Conservation (phyloP, 1,140 invertebrate species). For the Drosophila nebulosa region DNA sequence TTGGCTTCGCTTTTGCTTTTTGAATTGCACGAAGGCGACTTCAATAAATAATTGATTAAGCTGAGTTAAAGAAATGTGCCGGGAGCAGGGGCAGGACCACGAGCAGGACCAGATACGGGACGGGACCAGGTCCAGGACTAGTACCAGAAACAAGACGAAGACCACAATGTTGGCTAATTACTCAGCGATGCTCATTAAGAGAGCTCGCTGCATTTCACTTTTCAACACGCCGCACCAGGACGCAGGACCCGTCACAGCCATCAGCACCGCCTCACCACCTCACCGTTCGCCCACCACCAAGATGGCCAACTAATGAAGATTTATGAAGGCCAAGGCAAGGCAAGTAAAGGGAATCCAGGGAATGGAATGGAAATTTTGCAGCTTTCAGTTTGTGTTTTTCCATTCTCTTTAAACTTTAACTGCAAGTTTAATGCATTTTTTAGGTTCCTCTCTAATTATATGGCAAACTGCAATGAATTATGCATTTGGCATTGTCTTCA, state of each 20-base stretch:
- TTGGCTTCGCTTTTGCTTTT: slow-evolving; percentile 15
- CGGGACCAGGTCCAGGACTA: background rate
- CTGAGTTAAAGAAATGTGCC: slow-evolving; percentile 44
- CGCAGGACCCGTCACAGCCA: background rate
- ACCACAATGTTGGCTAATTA: slow-evolving; percentile 77
- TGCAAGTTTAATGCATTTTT: slow-evolving; percentile 70
- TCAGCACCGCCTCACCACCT: background rate
- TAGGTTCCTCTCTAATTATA: slow-evolving; percentile 65
- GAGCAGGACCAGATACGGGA: slow-evolving; percentile 1
- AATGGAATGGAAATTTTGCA: background rate
- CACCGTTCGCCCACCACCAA: background rate
- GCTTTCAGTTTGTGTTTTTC: background rate
- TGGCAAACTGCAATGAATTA: slow-evolving; percentile 73
- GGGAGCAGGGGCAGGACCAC: background rate
- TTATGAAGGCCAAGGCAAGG: slow-evolving; percentile 64
- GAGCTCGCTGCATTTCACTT: slow-evolving; percentile 71
- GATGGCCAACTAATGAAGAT: slow-evolving; percentile 58
- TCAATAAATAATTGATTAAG: slow-evolving; percentile 76
- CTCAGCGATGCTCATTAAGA: slow-evolving; percentile 75
- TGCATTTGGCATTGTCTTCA: slow-evolving; percentile 70
- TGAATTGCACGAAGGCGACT: slow-evolving; percentile 20
- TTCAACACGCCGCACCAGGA: slow-evolving; percentile 67
- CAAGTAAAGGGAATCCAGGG: slow-evolving; percentile 37
- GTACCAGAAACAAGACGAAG: slow-evolving; percentile 21
- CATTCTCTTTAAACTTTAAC: slow-evolving; percentile 21